Evolutionary conservation across 2,888 invertebrate genomes (phyloP).

Genomic region (Caenorhabditis panamensis): DNA sequence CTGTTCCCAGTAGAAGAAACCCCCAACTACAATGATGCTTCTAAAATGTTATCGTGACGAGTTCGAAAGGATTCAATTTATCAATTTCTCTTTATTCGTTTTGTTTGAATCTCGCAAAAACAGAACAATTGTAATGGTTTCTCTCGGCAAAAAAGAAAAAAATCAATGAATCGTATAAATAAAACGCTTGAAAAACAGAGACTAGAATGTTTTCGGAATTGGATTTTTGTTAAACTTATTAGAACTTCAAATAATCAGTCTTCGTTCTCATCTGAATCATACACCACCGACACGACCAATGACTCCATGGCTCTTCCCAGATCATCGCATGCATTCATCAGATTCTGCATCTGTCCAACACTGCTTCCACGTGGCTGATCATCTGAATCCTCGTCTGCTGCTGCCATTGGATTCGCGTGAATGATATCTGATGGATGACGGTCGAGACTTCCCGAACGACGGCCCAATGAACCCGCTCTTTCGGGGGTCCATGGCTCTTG

Average conservation of each 20-base stretch:
- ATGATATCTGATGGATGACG: background rate
- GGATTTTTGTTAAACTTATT: background rate
- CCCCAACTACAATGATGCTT: too few species aligned
- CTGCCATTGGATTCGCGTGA: constrained; percentile 11
- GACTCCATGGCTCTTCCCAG: constrained; percentile 89
- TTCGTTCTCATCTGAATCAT: constrained; percentile 84
- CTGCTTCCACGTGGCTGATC: constrained; percentile 79
- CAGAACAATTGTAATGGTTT: background rate
- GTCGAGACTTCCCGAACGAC: constrained; percentile 25
- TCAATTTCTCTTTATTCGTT: too few species aligned
- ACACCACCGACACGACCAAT: constrained; percentile 91
- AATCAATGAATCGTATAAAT: constrained; percentile 2
- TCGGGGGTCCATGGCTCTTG: constrained; percentile 34
- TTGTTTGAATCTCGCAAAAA: too few species aligned
- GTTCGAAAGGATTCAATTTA: too few species aligned
- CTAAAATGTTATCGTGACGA: too few species aligned
- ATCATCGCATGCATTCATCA: constrained; percentile 85
- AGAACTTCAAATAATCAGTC: constrained; percentile 21
- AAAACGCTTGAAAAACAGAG: background rate
- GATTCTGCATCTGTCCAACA: constrained; percentile 82
- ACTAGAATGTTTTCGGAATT: background rate
- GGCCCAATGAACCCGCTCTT: background rate
- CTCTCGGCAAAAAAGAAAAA: background rate
- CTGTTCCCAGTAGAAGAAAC: too few species aligned
- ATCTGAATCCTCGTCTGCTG: constrained; percentile 48